Evolutionary conservation across 2,888 invertebrate species (phyloP), one percentile per base, ranked within the genome.

Genomic region (Syritta pipiens): DNA sequence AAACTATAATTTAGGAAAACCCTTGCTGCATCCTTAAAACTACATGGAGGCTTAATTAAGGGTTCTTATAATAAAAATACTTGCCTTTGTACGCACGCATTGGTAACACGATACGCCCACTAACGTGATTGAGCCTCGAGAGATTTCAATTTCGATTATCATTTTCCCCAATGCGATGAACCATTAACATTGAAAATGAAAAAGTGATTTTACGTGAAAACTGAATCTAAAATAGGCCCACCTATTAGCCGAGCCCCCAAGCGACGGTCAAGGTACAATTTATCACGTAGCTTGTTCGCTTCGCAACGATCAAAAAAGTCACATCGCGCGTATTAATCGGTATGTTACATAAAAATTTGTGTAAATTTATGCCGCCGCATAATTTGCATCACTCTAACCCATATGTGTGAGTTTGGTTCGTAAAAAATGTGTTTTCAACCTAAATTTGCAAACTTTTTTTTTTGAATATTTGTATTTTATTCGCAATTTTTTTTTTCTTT

Each of bases 311-410:
- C 30, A 10, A 19, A 19, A 19, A 17, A 19, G n/a, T 49, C 10
- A 4, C n/a, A 48, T 35, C 22, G 7, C 14, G 24, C 9, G n/a
- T 20, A 30, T 10, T 44, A 44, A 59, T 59, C 7, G 3, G 32
- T 22, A 19, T 12, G 26, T 57, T 57, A 42, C 42, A 57, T 57
- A 57, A 53, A 14, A 3, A 10, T 35, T 35, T 35, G 10, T 12
- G 9, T 48, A n/a, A 48, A 48, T 48, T 26, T 48, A 48, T 48
- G 46, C 46, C 46, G 6, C 19, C 49, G 37, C n/a, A 42, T 42
- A 57, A 20, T 42, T 44, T 57, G 2, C 42, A 57, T 12, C 42
- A 44, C 22, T 32, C 12, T n/a, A n/a, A 3, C 24, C 32, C 6
- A 2, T 12, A 28, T 9, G 9, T 44, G 42, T 20, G 30, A 19